Base-by-base conservation (phyloP, 2,888 invertebrate species). In the Lypha dubia region DNA sequence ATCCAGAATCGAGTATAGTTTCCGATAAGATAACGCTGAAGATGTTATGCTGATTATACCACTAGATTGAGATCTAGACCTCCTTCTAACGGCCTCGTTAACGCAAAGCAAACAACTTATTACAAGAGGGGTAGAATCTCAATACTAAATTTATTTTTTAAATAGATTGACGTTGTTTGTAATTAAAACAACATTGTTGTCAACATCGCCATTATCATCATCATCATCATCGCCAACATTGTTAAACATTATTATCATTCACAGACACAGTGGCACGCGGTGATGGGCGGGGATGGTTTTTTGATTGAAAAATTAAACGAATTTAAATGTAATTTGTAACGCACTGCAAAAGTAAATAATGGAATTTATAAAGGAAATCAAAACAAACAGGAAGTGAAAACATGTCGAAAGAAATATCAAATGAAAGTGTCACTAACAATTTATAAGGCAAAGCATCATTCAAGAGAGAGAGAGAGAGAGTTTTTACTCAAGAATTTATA, bases 261-360 rank as follows among this genome's bases (percentile, higher is more conserved):
- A 24, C 41, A 51, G 28, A 28, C 5, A 4, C 5, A 28, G 5
- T 28, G 28, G 5, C n/a, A n/a, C n/a, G 28, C 5, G 28, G 28
- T n/a, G n/a, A n/a, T n/a, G 60, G 62, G 68, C 70, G 35, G 60
- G 41, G 68, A 9, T n/a, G n/a, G n/a, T n/a, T 76, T 73, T 67
- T 35, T 77, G 80, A 84, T 77, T 77, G 73, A 77, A 84, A 77
- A 74, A 81, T 81, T 84, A 81, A 77, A 77, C 56, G 73, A 81
- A 68, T 77, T 81, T 74, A 74, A 81, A 81, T 63, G 44, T 58
- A 84, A 76, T 84, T 84, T 84, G 62, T 41, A 77, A 71, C 71
- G 79, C 60, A 53, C 51, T 49, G 15, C 53, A 17, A 63, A 28
- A 63, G 3, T 22, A 62, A 53, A 46, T 56, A 49, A 44, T n/a